phyloP scores from a whole-genome alignment of 2,888 invertebrate species.

The Stegophylla sp. region DNA sequence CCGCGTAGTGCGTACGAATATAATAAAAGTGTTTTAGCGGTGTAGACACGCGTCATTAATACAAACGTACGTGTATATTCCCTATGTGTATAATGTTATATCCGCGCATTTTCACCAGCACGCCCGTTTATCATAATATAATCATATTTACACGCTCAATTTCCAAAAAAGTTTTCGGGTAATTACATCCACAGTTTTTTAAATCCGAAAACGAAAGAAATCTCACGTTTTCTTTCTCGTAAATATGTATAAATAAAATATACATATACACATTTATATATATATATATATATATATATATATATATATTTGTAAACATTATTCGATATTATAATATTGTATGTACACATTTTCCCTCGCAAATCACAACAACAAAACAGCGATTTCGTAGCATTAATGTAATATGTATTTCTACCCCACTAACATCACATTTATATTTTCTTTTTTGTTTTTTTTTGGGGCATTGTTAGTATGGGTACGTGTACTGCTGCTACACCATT shows the following conservation, averaged over 20 bases:
- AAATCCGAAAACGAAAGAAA: slow-evolving; percentile 1
- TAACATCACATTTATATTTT: neutral
- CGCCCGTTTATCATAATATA: neutral
- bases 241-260: neutral
- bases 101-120: neutral
- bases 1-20: too few species aligned
- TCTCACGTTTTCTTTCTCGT: neutral
- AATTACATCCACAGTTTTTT: slow-evolving; percentile 29
- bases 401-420: neutral
- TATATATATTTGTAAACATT: neutral
- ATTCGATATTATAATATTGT: too few species aligned
- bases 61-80: neutral
- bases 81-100: neutral
- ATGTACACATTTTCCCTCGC: neutral
- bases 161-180: slow-evolving; percentile 1
- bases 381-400: neutral
- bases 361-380: neutral
- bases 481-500: too few species aligned
- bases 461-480: neutral
- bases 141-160: slow-evolving; percentile 40
- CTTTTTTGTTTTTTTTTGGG: too few species aligned
- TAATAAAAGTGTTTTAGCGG: neutral
- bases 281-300: too few species aligned
- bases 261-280: too few species aligned
- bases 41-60: neutral